A percentile compares a stretch with the other conserved stretches of the same genome.
Conservation (phyloP, 2,113 vertebrate species). For the Cephalopterus ornatus region DNA sequence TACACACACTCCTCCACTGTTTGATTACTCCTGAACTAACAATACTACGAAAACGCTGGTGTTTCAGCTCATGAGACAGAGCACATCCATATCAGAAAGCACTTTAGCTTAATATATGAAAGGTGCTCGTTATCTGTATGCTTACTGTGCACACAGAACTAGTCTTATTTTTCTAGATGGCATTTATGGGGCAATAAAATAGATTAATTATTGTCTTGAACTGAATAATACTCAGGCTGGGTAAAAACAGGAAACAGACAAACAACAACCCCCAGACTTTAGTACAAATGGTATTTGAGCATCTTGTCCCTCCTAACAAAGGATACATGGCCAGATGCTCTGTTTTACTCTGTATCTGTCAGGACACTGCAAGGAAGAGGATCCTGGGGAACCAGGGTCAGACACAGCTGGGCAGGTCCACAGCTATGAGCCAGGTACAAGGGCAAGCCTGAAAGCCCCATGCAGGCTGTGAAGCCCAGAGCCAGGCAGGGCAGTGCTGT, state of each 20-base stretch:
- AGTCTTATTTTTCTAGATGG: background rate
- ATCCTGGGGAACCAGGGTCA: rapidly evolving
- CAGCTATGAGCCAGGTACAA: background rate
- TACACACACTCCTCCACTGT: background rate
- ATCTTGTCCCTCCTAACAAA: background rate
- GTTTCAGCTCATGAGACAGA: background rate
- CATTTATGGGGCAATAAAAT: background rate
- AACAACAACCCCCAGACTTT: background rate
- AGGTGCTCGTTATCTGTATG: background rate
- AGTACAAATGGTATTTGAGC: background rate
- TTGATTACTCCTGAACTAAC: background rate
- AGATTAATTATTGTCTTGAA: background rate
- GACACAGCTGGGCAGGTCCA: background rate
- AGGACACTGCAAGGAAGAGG: background rate
- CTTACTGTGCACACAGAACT: background rate
- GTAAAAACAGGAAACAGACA: background rate
- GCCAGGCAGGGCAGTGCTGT: background rate
- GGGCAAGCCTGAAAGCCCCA: background rate
- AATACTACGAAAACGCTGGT: background rate
- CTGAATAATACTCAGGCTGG: background rate
- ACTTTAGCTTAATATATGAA: background rate
- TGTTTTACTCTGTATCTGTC: background rate
- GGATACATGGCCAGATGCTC: background rate
- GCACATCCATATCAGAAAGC: background rate
- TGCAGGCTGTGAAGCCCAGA: rapidly evolving